phyloP scores from a whole-genome alignment of 1,140 invertebrate genomes.

The Meloidogyne chitwoodi region DNA sequence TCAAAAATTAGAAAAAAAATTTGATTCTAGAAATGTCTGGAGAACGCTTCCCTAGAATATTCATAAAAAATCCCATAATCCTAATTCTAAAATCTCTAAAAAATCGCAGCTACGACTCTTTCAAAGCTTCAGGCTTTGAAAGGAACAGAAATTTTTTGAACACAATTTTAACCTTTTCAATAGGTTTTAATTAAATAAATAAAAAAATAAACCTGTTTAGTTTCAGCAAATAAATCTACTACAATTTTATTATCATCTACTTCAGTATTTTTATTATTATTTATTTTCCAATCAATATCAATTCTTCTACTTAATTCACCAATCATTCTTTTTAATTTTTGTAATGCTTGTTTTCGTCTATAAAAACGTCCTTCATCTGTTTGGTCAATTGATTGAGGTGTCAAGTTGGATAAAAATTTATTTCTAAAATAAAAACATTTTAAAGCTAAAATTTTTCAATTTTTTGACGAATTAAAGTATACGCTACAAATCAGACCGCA shows the following conservation, averaged over 20 bases:
- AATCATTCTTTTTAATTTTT: conserved; percentile 36
- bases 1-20: no score
- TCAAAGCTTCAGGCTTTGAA: no score
- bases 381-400: conserved; percentile 37
- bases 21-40: no score
- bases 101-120: no score
- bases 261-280: conserved; percentile 32
- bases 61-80: no score
- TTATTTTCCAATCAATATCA: conserved; percentile 44
- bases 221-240: conserved; percentile 39
- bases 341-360: conserved; percentile 30
- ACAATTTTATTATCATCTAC: conserved; percentile 38
- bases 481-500: no score
- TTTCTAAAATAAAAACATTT: conserved; percentile 5
- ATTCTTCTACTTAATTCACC: conserved; percentile 41
- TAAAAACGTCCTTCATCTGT: conserved; percentile 37
- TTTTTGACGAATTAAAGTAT: not conserved
- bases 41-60: no score
- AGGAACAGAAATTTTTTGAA: no score
- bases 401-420: conserved; percentile 33
- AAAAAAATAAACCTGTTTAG: conserved; percentile 39
- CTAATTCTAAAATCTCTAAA: no score
- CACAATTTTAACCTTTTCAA: no score
- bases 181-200: not conserved
- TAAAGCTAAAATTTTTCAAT: not conserved